Percentiles rank a stretch among this genome's conserved stretches.
Conservation (phyloP, 2,113 vertebrate genomes). For the Gopherus flavomarginatus region DNA sequence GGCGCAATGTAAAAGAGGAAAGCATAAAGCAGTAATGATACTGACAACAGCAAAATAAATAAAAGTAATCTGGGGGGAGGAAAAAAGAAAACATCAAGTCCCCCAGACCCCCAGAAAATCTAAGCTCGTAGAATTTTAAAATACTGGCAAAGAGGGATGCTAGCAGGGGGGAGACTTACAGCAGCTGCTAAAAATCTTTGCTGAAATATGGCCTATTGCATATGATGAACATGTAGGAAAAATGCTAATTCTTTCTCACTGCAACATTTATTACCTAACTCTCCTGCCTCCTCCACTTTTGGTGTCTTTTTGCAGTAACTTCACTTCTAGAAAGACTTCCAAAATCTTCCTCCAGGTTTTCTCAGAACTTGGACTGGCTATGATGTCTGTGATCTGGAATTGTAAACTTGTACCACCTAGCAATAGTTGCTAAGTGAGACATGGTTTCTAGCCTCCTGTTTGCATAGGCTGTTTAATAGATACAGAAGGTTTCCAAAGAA, state of each 20-base stretch:
- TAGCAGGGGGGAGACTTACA: too few relatives aligned
- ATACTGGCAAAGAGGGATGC: too few relatives aligned
- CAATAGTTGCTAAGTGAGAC: conserved; percentile 61
- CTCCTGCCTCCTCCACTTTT: neutral
- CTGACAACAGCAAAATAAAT: neutral
- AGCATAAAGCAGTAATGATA: neutral
- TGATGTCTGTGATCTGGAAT: conserved; percentile 41
- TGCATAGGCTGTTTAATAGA: neutral
- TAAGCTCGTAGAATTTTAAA: neutral
- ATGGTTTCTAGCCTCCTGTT: neutral
- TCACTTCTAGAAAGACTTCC: rapidly evolving
- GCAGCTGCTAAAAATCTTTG: too few relatives aligned
- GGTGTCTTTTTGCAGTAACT: neutral
- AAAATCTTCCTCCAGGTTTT: conserved; percentile 31
- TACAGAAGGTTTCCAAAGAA: neutral
- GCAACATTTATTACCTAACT: neutral
- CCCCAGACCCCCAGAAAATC: neutral
- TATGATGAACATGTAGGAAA: too few relatives aligned
- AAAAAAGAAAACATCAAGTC: neutral
- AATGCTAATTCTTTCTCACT: neutral
- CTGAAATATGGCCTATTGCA: too few relatives aligned
- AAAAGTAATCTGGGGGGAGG: neutral
- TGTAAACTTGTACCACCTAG: conserved; percentile 59
- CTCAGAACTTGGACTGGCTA: neutral
- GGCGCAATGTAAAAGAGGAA: too few relatives aligned